Percentiles rank a stretch among this genome's conserved stretches.
Conservation (phyloP, 2,888 invertebrate genomes). For the Xestia sexstrigata region DNA sequence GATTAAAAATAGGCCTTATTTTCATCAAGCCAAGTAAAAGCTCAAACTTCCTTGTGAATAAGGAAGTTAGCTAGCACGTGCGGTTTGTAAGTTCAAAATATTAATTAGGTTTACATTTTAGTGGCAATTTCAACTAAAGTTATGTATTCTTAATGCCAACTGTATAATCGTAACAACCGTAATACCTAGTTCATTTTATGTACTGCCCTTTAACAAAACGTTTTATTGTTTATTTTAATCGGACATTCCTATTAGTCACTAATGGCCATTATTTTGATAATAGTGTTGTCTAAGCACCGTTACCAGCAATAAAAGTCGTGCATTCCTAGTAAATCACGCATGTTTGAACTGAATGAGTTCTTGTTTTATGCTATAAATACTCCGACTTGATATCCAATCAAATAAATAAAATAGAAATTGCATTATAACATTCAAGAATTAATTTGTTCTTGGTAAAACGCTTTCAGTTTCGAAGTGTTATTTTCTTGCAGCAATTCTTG, state of each 20-base stretch:
- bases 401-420: conserved; percentile 42
- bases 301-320: conserved; percentile 44
- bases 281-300: conserved; percentile 43
- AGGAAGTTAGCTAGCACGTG: conserved; percentile 13
- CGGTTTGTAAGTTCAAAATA: conserved; percentile 12
- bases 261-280: conserved; percentile 55
- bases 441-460: conserved; percentile 12
- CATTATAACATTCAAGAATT: conserved; percentile 22
- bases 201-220: conserved; percentile 31
- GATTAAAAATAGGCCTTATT: not conserved
- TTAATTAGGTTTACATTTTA: conserved; percentile 30
- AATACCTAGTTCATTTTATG: conserved; percentile 24
- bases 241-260: conserved; percentile 34
- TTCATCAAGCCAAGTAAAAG: not conserved
- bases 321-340: conserved; percentile 41
- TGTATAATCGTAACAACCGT: conserved; percentile 7
- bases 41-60: not conserved
- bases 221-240: conserved; percentile 47
- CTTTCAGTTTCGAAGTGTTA: conserved; percentile 12
- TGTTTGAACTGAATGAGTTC: conserved; percentile 39
- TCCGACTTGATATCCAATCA: conserved; percentile 28
- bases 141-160: conserved; percentile 7
- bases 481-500: conserved; percentile 7
- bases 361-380: conserved; percentile 37
- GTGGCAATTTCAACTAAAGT: conserved; percentile 3